These are phyloP conservation scores for Pangasius krempfi DNA, from an alignment of 2,797 vertebrate genomes.

Conservation along the genomic window DNA sequence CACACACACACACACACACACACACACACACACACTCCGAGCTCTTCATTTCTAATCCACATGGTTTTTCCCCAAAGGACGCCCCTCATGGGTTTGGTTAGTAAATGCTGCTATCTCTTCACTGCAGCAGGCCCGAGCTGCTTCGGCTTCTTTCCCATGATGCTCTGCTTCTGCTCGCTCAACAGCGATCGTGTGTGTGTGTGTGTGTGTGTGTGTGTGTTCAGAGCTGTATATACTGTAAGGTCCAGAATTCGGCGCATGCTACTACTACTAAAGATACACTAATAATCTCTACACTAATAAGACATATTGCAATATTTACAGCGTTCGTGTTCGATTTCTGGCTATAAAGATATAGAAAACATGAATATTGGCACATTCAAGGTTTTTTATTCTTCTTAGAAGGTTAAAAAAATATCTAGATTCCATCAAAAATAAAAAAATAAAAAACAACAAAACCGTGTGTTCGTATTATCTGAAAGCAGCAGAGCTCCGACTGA, in stretches of 20 bases:
- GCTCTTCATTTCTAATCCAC: slow-evolving; percentile 27
- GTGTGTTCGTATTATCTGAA: neutral
- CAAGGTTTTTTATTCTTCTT: neutral
- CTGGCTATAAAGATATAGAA: neutral
- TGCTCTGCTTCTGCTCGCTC: slow-evolving; percentile 13
- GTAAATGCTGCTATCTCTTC: slow-evolving; percentile 41
- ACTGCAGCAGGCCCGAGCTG: slow-evolving; percentile 36
- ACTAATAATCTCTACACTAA: neutral
- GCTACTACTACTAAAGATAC: neutral
- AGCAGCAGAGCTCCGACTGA: neutral
- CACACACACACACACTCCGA: slow-evolving; percentile 33
- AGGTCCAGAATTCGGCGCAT: neutral
- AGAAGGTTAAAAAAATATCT: neutral
- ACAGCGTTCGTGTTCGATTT: neutral
- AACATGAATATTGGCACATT: neutral
- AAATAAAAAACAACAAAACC: neutral
- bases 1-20: slow-evolving; percentile 14
- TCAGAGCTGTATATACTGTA: neutral
- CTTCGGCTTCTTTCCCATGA: slow-evolving; percentile 32
- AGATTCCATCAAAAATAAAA: no score
- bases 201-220: neutral
- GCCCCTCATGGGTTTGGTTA: slow-evolving; percentile 6
- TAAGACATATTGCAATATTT: neutral
- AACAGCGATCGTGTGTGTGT: neutral
- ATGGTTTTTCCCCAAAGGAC: slow-evolving; percentile 24